phyloP scores from a whole-genome alignment of 2,797 vertebrate species.

The Pantherophis vulpinus region DNA sequence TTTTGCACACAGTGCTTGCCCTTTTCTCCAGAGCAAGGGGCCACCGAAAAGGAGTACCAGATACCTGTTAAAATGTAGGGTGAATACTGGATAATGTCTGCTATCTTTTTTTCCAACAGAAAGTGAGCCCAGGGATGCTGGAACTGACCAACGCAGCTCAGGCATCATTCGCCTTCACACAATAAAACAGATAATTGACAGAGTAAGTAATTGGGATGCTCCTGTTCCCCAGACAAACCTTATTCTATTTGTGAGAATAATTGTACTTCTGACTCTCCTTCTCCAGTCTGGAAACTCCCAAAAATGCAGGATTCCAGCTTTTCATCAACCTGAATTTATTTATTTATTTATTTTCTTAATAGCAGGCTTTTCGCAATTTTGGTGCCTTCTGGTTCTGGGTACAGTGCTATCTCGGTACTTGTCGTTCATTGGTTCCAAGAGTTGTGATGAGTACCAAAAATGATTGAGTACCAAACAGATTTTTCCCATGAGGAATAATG shows the following conservation, averaged over 20 bases:
- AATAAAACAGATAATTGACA: slow-evolving; percentile 98
- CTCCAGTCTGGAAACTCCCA: neutral
- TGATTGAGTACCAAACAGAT: too few species aligned
- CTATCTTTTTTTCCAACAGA: slow-evolving; percentile 72
- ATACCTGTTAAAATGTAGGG: neutral
- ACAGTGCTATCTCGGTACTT: neutral
- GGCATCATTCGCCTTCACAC: slow-evolving; percentile 99
- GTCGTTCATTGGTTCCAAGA: neutral
- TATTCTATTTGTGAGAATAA: neutral
- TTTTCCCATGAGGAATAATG: neutral
- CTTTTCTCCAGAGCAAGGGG: neutral
- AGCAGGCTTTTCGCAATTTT: neutral
- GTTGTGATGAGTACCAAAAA: too few species aligned
- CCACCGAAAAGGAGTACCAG: neutral
- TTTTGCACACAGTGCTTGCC: neutral
- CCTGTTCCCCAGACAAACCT: neutral
- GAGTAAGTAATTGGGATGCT: slow-evolving; percentile 75
- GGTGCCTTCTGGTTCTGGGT: neutral
- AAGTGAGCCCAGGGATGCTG: slow-evolving; percentile 97
- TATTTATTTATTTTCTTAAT: neutral
- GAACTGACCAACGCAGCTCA: slow-evolving; percentile 96
- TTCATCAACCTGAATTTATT: neutral
- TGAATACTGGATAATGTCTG: slow-evolving; percentile 18
- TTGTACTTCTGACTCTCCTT: neutral
- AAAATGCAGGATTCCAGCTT: neutral